Evolutionary conservation across 2,888 invertebrate genomes (phyloP).

Genomic region (Melanargia galathea): DNA sequence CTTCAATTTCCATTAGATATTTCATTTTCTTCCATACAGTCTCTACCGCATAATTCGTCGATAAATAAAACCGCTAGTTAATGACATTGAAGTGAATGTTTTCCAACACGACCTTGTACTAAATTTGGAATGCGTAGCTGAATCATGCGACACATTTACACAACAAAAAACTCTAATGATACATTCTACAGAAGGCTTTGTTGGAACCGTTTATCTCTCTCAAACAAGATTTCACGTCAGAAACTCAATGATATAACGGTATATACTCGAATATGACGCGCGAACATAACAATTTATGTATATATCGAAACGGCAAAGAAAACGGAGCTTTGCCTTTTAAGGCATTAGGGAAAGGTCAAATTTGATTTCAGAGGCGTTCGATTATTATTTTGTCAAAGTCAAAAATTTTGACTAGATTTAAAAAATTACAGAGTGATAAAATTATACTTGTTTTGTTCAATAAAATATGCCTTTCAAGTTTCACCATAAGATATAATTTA

Average conservation of each 20-base stretch:
- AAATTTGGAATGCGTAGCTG: conserved; percentile 6
- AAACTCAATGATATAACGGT: conserved; percentile 22
- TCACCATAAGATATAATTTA: too few relatives aligned
- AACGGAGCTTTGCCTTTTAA: not conserved
- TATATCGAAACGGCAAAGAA: not conserved
- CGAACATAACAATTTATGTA: not conserved
- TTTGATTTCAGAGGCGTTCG: too few relatives aligned
- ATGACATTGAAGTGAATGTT: conserved; percentile 6
- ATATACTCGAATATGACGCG: not conserved
- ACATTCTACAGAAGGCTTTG: conserved; percentile 14
- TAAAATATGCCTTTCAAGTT: too few relatives aligned
- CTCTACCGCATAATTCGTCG: conserved; percentile 3
- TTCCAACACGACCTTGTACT: not conserved
- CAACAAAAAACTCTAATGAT: conserved; percentile 7
- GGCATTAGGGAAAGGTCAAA: not conserved
- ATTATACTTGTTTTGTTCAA: too few relatives aligned
- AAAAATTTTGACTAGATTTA: too few relatives aligned
- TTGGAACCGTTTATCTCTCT: conserved; percentile 25
- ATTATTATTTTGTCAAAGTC: not conserved
- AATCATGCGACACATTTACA: conserved; percentile 13
- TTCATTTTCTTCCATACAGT: not conserved
- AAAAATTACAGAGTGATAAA: too few relatives aligned
- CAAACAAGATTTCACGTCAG: conserved; percentile 20
- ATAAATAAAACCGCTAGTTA: conserved; percentile 7
- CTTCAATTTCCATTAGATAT: not conserved